Evolutionary conservation across 2,797 vertebrate species (phyloP), one percentile per base, ranked within the genome.

Genomic region (Phalloptychus januarius): DNA sequence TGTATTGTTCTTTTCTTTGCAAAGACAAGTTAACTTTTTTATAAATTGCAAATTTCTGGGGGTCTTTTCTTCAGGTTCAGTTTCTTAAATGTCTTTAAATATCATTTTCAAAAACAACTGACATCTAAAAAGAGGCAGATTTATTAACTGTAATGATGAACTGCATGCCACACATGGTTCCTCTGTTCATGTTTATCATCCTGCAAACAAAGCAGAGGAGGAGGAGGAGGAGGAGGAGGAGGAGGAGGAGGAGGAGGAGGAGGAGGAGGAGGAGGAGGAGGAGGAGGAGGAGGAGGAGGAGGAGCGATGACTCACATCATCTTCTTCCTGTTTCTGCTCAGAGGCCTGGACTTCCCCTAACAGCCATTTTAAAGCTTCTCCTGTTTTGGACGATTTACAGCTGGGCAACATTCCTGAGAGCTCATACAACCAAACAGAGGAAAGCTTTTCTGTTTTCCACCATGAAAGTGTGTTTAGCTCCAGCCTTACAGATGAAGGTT

Each of bases 371-470:
- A 48, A 11, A 25, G 5, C 36, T 20, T 50, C 20, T 13, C 16
- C 23, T 33, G 79, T 78, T 78, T 85, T 67, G 77, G 28, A 79
- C 80, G 82, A 69, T 77, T 87, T 20, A 80, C 79, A 82, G 79
- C 73, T 72, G 85, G 63, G 86, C 48, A 61, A 67, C 83, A 83
- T 90, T 92, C 91, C 88, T 85, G 63, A 81, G 65, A 77, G 80
- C 56, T 79, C 84, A 28, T 76, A 74, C 70, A 56, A 44, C 70
- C 48, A 78, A 80, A 80, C 84, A 76, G 23, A 63, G 52, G 79
- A 36, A 56, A 67, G 33, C 6, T 15, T 67, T 44, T 58, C 33
- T 13, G n/a, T 72, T 90, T 86, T 83, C 80, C 72, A 72, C 65
- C 25, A 28, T 72, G 44, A 71, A 25, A 56, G 48, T 20, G 42